These are phyloP conservation scores for Montipora capricornis DNA, from an alignment of 64 coral and sea anemone species.

Conservation along the genomic window DNA sequence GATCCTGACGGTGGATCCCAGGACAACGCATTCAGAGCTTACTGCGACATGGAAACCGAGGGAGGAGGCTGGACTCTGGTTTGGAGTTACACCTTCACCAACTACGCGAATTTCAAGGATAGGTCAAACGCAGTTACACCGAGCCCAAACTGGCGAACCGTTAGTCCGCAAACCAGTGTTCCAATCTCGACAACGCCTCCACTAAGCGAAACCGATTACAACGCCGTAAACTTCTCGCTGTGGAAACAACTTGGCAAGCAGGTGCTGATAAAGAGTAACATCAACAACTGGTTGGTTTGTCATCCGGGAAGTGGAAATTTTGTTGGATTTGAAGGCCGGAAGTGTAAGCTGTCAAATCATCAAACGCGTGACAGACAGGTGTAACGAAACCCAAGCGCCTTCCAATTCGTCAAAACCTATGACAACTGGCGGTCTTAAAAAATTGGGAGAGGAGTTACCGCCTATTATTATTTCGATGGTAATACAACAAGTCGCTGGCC, in stretches of 20 bases:
- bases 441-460: not conserved
- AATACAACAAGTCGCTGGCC: not conserved
- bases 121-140: conserved; percentile 7
- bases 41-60: conserved; percentile 28
- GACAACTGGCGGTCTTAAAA: not conserved
- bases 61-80: conserved; percentile 44
- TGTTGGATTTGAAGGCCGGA: conserved; percentile 56
- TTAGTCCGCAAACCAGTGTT: not conserved
- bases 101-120: not conserved
- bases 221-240: conserved; percentile 61
- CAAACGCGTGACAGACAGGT: conserved; percentile 1
- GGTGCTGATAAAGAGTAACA: conserved; percentile 71
- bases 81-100: conserved; percentile 19
- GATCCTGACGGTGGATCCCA: conserved; percentile 18
- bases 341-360: conserved; percentile 43
- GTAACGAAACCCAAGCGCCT: not conserved
- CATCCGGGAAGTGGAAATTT: conserved; percentile 61
- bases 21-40: conserved; percentile 11
- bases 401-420: not conserved
- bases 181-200: conserved; percentile 4
- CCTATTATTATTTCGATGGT: conserved; percentile 34
- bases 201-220: conserved; percentile 64
- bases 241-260: conserved; percentile 71
- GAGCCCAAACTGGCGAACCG: conserved; percentile 8
- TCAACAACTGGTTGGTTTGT: conserved; percentile 79